phyloP scores from a whole-genome alignment of 2,888 invertebrate genomes.

The Agrochola lychnidis region DNA sequence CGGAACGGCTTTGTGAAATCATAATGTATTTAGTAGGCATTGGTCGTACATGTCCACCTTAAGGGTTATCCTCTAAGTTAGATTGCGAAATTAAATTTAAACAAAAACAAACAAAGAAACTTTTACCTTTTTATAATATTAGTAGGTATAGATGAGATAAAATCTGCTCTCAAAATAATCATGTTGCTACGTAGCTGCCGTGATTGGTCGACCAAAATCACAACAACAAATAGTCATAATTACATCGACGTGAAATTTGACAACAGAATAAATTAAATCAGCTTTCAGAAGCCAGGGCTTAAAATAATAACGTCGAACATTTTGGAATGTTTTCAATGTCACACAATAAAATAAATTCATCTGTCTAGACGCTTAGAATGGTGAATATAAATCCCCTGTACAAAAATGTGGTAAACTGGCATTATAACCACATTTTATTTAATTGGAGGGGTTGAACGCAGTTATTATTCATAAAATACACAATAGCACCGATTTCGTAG shows the following conservation, averaged over 20 bases:
- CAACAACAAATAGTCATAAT: conserved; percentile 1
- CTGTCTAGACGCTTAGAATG: conserved; percentile 42
- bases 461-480: conserved; percentile 1
- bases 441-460: conserved; percentile 8
- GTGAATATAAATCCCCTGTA: conserved; percentile 25
- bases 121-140: too few species aligned
- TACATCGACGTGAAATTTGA: conserved; percentile 5
- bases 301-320: conserved; percentile 13
- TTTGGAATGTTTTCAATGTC: conserved; percentile 21
- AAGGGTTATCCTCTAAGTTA: too few species aligned
- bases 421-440: conserved; percentile 24
- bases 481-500: conserved; percentile 11
- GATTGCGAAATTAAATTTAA: too few species aligned
- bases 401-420: conserved; percentile 2
- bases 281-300: conserved; percentile 7
- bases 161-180: neutral
- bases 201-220: neutral
- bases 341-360: conserved; percentile 23
- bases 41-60: too few species aligned
- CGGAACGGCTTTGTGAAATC: too few species aligned
- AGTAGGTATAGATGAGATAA: neutral
- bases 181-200: neutral
- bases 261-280: conserved; percentile 2
- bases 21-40: too few species aligned
- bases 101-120: too few species aligned